phyloP scores from a whole-genome alignment of 2,113 vertebrate genomes.

The Podarcis cretensis region DNA sequence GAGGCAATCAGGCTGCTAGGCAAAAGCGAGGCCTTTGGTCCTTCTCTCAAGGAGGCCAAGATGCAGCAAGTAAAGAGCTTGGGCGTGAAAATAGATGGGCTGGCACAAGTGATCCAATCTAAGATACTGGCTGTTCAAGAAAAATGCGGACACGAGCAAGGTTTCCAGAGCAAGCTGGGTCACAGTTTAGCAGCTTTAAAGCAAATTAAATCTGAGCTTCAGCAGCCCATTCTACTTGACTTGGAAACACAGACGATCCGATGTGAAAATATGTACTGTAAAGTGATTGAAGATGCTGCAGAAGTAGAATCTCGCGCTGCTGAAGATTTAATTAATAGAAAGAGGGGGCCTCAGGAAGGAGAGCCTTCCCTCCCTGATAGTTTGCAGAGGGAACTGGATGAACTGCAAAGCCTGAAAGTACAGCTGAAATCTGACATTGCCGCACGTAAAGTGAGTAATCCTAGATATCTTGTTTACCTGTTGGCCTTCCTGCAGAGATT shows the following conservation, averaged over 20 bases:
- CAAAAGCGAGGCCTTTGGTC: conserved; percentile 73
- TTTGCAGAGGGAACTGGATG: conserved; percentile 47
- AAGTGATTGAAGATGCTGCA: conserved; percentile 77
- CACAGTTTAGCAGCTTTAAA: conserved; percentile 69
- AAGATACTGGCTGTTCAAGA: conserved; percentile 71
- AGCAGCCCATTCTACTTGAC: conserved; percentile 68
- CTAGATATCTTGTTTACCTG: not conserved
- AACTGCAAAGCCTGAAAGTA: conserved; percentile 66
- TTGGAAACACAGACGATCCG: conserved; percentile 70
- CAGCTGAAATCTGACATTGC: conserved; percentile 76
- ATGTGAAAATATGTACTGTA: conserved; percentile 72
- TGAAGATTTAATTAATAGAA: conserved; percentile 64
- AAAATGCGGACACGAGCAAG: conserved; percentile 64
- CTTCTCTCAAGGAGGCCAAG: conserved; percentile 77
- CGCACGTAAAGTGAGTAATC: conserved; percentile 80
- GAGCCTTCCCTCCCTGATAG: conserved; percentile 4
- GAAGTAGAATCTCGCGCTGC: conserved; percentile 75
- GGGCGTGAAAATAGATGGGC: conserved; percentile 65
- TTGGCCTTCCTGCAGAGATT: not conserved
- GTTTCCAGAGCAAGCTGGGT: conserved; percentile 71
- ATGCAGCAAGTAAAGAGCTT: conserved; percentile 72
- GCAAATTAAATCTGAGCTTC: conserved; percentile 72
- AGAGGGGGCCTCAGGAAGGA: conserved; percentile 41
- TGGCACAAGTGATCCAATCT: conserved; percentile 71
- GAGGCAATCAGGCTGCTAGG: conserved; percentile 75